phyloP scores from a whole-genome alignment of 92 coral and sea anemone genomes.

The Porites cylindrica region DNA sequence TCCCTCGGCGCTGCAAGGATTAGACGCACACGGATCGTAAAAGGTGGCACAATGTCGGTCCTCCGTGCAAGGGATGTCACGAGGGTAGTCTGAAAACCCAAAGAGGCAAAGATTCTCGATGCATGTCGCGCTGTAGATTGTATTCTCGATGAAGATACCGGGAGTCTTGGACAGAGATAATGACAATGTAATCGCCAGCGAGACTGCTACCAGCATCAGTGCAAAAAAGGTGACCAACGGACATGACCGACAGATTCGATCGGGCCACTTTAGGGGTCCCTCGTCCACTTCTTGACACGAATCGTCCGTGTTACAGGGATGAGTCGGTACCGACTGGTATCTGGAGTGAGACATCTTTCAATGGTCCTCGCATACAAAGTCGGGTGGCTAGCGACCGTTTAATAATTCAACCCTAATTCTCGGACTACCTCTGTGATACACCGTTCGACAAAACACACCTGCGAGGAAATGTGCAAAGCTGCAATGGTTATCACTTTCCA shows the following conservation, averaged over 20 bases:
- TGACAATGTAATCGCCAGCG: background rate
- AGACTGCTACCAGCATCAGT: background rate
- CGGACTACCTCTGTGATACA: background rate
- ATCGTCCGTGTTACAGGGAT: background rate
- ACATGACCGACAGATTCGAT: constrained; percentile 2
- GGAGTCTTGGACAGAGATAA: background rate
- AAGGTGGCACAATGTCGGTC: background rate
- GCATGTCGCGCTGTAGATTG: constrained; percentile 14
- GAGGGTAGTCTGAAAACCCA: constrained; percentile 25
- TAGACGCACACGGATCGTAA: constrained; percentile 16
- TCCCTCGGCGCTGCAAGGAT: constrained; percentile 10
- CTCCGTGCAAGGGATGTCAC: constrained; percentile 4
- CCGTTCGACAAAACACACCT: background rate
- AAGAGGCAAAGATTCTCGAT: background rate
- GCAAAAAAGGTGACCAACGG: background rate
- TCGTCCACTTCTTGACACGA: background rate
- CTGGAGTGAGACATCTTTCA: background rate
- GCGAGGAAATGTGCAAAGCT: background rate
- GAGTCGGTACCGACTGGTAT: constrained; percentile 1
- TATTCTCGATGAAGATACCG: background rate
- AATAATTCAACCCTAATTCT: background rate
- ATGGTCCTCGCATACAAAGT: background rate
- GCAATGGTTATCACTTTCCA: background rate
- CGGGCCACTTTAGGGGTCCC: background rate
- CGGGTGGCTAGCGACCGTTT: background rate